phyloP scores from a whole-genome alignment of 2,797 vertebrate species.

The Cuculus canorus region DNA sequence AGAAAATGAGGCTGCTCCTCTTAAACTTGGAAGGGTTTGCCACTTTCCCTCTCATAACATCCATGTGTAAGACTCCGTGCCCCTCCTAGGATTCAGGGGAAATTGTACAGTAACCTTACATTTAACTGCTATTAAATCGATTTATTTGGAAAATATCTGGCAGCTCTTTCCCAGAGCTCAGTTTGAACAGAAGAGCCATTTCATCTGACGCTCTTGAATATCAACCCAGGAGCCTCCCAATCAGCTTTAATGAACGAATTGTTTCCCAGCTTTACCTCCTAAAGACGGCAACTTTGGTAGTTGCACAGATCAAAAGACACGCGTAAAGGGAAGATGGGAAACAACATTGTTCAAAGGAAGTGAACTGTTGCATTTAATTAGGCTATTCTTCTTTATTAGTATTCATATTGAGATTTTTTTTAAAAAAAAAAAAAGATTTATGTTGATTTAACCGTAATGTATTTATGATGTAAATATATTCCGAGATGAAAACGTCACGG shows the following conservation, averaged over 20 bases:
- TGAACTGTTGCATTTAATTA: slow-evolving; percentile 80
- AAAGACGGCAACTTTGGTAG: slow-evolving; percentile 75
- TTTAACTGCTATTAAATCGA: slow-evolving; percentile 50
- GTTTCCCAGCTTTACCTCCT: slow-evolving; percentile 68
- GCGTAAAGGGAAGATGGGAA: slow-evolving; percentile 66
- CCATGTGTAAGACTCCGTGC: neutral
- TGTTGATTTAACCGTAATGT: slow-evolving; percentile 77
- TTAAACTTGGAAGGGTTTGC: slow-evolving; percentile 4
- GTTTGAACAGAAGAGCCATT: slow-evolving; percentile 33
- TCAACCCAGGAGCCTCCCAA: slow-evolving; percentile 49
- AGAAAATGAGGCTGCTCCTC: slow-evolving; percentile 10
- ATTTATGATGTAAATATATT: slow-evolving; percentile 85
- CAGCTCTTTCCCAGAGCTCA: neutral
- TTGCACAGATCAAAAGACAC: slow-evolving; percentile 75
- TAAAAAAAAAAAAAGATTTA: slow-evolving; percentile 48
- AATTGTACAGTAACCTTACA: slow-evolving; percentile 17
- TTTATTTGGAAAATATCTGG: slow-evolving; percentile 66
- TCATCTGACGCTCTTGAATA: slow-evolving; percentile 26
- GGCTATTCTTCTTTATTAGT: slow-evolving; percentile 78
- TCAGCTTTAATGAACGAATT: slow-evolving; percentile 74
- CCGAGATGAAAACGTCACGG: slow-evolving; percentile 80
- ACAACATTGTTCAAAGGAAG: slow-evolving; percentile 78
- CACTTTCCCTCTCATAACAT: neutral
- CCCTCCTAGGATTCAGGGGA: neutral
- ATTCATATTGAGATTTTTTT: slow-evolving; percentile 67